phyloP scores from a whole-genome alignment of 2,888 invertebrate genomes.

The Spisula solida region DNA sequence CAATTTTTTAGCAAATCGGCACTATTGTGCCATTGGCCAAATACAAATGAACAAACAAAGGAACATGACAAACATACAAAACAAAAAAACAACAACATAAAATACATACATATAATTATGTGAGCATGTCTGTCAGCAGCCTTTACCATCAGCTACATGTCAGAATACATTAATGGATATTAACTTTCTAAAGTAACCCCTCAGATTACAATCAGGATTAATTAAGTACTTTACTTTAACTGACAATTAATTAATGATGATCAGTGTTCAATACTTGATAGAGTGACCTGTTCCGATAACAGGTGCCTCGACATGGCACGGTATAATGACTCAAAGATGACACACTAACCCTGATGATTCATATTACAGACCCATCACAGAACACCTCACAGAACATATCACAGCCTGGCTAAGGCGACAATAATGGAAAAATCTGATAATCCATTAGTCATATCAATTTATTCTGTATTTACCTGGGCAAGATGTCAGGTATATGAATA shows the following conservation, averaged over 20 bases:
- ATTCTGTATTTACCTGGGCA: background rate
- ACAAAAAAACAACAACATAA: too few relatives aligned
- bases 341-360: background rate
- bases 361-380: background rate
- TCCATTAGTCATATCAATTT: constrained; percentile 18
- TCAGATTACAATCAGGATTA: background rate
- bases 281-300: background rate
- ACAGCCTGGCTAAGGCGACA: background rate
- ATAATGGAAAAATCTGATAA: constrained; percentile 23
- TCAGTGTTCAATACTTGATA: background rate
- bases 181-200: too few relatives aligned
- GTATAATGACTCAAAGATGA: constrained; percentile 12
- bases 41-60: too few relatives aligned
- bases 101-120: too few relatives aligned
- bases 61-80: too few relatives aligned
- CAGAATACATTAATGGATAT: too few relatives aligned
- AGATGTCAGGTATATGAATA: background rate
- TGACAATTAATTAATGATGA: constrained; percentile 4
- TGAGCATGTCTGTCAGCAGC: too few relatives aligned
- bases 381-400: too few relatives aligned
- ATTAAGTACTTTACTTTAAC: background rate
- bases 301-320: background rate
- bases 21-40: too few relatives aligned
- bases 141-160: too few relatives aligned
- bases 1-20: too few relatives aligned